Conservation (phyloP, 2,113 vertebrate genomes). For the Chaenocephalus aceratus region DNA sequence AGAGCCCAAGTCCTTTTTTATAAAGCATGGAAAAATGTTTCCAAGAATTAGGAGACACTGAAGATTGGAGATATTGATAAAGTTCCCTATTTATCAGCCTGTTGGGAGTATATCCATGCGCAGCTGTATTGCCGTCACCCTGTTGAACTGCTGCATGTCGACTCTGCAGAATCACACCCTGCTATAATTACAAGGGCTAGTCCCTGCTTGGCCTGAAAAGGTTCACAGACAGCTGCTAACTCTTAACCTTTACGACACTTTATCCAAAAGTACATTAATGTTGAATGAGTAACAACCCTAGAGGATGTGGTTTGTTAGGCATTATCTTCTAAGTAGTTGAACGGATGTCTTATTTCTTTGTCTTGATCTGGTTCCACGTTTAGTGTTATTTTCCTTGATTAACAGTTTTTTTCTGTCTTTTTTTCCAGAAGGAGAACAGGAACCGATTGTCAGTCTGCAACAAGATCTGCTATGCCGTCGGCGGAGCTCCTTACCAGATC, state of each 20-base stretch:
- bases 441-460: conserved; percentile 89
- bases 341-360: neutral
- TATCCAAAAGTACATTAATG: neutral
- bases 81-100: neutral
- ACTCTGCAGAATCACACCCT: neutral
- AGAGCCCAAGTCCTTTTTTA: conserved; percentile 15
- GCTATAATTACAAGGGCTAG: conserved; percentile 9
- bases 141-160: neutral
- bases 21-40: neutral
- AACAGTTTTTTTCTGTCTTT: neutral
- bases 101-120: neutral
- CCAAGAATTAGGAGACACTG: neutral
- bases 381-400: neutral
- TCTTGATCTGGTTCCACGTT: neutral
- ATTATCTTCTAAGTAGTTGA: neutral
- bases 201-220: conserved; percentile 1
- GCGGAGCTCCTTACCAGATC: conserved; percentile 96
- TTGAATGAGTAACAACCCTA: neutral
- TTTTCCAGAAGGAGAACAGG: conserved; percentile 63
- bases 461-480: conserved; percentile 95
- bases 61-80: neutral
- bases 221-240: neutral
- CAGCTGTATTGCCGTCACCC: conserved; percentile 5
- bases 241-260: conserved; percentile 3
- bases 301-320: neutral